A percentile compares a stretch with the other conserved stretches of the same genome.
These are phyloP conservation scores for Anastatus disparis DNA, from an alignment of 1,140 invertebrate genomes.

Conservation along the genomic window DNA sequence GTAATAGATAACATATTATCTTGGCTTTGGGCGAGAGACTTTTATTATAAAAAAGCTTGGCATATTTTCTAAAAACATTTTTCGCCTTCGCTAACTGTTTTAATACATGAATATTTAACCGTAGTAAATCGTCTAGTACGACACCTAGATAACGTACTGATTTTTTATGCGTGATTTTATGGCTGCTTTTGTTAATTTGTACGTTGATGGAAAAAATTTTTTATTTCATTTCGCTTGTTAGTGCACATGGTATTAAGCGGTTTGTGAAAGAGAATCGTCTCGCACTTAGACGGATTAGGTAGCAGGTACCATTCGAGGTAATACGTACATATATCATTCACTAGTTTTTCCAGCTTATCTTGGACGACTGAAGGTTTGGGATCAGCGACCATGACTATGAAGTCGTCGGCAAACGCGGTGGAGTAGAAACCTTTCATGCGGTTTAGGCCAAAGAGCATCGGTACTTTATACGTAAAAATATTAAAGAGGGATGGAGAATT, in stretches of 20 bases:
- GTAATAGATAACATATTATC: constrained; percentile 35
- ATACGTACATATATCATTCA: not conserved
- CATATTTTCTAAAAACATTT: constrained; percentile 20
- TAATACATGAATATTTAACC: constrained; percentile 22
- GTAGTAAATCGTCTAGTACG: constrained; percentile 11
- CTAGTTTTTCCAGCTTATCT: not conserved
- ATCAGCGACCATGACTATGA: not conserved
- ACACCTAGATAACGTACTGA: constrained; percentile 25
- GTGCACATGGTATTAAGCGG: constrained; percentile 2
- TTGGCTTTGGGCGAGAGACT: constrained; percentile 24
- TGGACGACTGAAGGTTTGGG: not conserved
- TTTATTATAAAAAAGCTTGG: constrained; percentile 37
- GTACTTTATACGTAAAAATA: not conserved
- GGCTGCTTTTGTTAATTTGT: not conserved
- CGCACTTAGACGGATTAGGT: not conserved
- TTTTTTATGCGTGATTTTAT: not conserved
- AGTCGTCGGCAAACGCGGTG: not conserved
- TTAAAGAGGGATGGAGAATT: constrained; percentile 5
- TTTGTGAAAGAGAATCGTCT: not conserved
- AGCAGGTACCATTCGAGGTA: not conserved
- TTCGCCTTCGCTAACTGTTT: constrained; percentile 30
- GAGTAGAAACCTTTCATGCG: not conserved
- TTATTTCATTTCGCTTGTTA: not conserved
- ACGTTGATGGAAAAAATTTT: not conserved
- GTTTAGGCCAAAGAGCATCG: not conserved